Conservation (phyloP, 2,888 invertebrate genomes). For the Tuberolachnus salignus region DNA sequence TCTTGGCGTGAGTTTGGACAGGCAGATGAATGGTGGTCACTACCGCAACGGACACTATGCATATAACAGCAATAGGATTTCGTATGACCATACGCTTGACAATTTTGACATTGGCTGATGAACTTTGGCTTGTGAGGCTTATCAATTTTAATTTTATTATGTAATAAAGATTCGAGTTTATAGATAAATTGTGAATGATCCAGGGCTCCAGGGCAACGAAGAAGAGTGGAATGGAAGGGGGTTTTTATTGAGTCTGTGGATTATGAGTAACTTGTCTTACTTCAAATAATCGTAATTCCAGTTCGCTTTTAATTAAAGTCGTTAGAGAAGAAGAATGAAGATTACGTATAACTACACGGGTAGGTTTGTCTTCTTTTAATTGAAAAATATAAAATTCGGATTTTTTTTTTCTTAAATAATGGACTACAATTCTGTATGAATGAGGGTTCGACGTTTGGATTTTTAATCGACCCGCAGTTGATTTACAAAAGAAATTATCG, state of each 20-base stretch:
- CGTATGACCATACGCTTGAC: too few relatives aligned
- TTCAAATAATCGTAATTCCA: not conserved
- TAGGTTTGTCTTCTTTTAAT: not conserved
- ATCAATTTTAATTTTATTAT: too few relatives aligned
- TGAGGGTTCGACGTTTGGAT: slow-evolving; percentile 8
- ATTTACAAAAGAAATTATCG: slow-evolving; percentile 1
- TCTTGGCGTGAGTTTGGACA: not conserved
- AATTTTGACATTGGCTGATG: too few relatives aligned
- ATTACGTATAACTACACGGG: not conserved
- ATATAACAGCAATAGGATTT: too few relatives aligned
- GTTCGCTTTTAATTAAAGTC: not conserved
- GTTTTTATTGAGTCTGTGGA: not conserved
- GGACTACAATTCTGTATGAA: not conserved
- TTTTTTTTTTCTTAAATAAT: not conserved
- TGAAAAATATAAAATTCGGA: not conserved
- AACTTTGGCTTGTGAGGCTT: too few relatives aligned
- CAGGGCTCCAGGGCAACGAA: not conserved
- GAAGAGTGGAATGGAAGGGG: not conserved
- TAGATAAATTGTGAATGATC: not conserved
- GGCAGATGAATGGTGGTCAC: not conserved
- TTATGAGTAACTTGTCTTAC: not conserved
- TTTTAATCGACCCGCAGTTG: not conserved
- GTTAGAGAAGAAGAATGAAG: not conserved
- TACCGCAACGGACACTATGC: not conserved
- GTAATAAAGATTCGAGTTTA: too few relatives aligned